phyloP scores from a whole-genome alignment of 2,797 vertebrate species.

The Rhabdophis nuchalis region DNA sequence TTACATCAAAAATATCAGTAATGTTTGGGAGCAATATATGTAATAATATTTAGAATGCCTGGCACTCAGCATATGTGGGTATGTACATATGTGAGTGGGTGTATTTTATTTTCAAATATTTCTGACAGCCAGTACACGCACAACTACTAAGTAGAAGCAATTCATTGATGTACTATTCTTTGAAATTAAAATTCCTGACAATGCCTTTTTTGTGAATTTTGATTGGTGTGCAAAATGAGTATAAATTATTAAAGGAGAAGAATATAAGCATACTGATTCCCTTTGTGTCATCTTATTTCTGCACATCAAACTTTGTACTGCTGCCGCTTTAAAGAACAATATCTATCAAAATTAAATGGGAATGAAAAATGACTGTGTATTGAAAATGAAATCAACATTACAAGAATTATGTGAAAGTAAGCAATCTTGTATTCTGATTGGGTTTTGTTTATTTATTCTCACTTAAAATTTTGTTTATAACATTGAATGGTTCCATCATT shows the following conservation, averaged over 20 bases:
- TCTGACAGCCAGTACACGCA: neutral
- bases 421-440: neutral
- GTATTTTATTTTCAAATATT: neutral
- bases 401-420: neutral
- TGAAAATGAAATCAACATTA: neutral
- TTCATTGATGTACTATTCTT: neutral
- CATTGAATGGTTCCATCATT: neutral
- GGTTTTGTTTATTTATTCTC: neutral
- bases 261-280: neutral
- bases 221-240: neutral
- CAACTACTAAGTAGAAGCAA: neutral
- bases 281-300: neutral
- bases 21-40: neutral
- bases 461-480: neutral
- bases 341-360: neutral
- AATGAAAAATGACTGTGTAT: neutral
- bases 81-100: neutral
- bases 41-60: neutral
- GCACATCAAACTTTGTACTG: neutral
- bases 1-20: neutral
- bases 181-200: neutral
- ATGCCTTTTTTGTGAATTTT: neutral
- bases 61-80: neutral
- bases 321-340: neutral
- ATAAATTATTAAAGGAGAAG: neutral